Evolutionary conservation across 2,797 vertebrate species (phyloP), one percentile per base, ranked within the genome.

Genomic region (Sciurus vulgaris): DNA sequence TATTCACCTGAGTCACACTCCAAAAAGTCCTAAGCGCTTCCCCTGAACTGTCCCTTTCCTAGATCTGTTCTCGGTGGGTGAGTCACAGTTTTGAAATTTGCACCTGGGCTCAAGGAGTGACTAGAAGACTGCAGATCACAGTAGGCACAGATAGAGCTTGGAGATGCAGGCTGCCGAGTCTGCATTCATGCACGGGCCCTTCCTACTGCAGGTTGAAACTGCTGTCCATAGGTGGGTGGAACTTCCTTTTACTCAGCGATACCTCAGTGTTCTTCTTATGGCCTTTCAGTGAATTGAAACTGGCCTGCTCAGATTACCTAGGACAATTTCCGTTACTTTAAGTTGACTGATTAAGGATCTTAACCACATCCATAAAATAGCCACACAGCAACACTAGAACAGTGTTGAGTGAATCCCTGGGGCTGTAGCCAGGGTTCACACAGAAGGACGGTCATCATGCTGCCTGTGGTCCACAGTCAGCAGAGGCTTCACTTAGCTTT

Each of bases 171-270:
- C 10, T 14, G 47, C 0, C 2, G 5, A 30, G 7, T 41, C 38
- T 1, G 12, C 5, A 3, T 13, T 4, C 18, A 8, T 0, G 4
- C 4, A 11, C 1, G 8, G 47, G 22, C 26, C 11, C 4, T 24
- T 74, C 5, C 0, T 14, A 8, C 30, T 44, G 5, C 41, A 30
- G 8, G 13, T 17, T 30, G 14, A 49, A 51, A 17, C 5, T 30
- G 5, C 26, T 76, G 0, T 15, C 5, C 3, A 51, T 15, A 78
- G 33, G 3, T 3, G 3, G 33, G 3, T 3, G 3, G 33, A 20
- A 15, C 51, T 72, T 83, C 28, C 30, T 63, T 24, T 67, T 67
- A 26, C 47, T 41, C 28, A 33, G 38, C 7, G 33, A 78, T 77
- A 1, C 24, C 38, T 49, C 1, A 12, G 0, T 28, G 67, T 14